These are phyloP conservation scores for Amphimedon queenslandica DNA, from an alignment of 37 sponge, comb jelly and placozoan species.

Conservation along the genomic window DNA sequence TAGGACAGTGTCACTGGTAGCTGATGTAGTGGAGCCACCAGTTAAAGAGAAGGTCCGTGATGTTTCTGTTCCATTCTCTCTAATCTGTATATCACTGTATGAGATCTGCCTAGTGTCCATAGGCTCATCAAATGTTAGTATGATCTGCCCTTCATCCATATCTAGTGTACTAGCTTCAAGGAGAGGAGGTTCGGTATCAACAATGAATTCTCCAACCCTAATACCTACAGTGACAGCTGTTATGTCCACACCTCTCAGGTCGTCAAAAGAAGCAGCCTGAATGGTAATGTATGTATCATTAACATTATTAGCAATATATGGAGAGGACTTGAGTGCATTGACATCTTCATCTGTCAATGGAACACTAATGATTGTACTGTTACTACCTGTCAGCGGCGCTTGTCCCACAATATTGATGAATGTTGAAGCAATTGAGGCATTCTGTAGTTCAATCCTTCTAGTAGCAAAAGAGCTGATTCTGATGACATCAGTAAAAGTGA, in stretches of 20 bases:
- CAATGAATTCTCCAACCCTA: conserved; percentile 25
- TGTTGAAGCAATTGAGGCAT: not conserved
- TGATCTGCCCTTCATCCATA: conserved; percentile 58
- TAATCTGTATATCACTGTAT: conserved; percentile 16
- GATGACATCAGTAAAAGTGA: conserved; percentile 74
- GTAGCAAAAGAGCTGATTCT: not conserved
- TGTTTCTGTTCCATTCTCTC: conserved; percentile 8
- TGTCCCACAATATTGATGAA: conserved; percentile 7
- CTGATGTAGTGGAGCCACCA: conserved; percentile 11
- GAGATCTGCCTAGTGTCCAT: conserved; percentile 16
- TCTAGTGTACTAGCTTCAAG: conserved; percentile 57
- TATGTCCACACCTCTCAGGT: conserved; percentile 44
- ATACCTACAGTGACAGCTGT: conserved; percentile 64
- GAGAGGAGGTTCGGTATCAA: conserved; percentile 52
- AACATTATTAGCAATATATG: conserved; percentile 33
- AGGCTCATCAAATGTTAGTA: conserved; percentile 70
- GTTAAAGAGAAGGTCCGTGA: conserved; percentile 23
- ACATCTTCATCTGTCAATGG: conserved; percentile 25
- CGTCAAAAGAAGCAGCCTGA: conserved; percentile 62
- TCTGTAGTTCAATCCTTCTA: conserved; percentile 25
- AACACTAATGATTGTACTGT: conserved; percentile 39
- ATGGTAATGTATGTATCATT: conserved; percentile 44
- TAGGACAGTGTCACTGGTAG: conserved; percentile 12
- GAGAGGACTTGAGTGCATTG: conserved; percentile 24
- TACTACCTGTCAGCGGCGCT: not conserved